A percentile compares a stretch with the other conserved stretches of the same genome.
Conservation (phyloP, 2,797 vertebrate species). For the Leptatherina wallacei region DNA sequence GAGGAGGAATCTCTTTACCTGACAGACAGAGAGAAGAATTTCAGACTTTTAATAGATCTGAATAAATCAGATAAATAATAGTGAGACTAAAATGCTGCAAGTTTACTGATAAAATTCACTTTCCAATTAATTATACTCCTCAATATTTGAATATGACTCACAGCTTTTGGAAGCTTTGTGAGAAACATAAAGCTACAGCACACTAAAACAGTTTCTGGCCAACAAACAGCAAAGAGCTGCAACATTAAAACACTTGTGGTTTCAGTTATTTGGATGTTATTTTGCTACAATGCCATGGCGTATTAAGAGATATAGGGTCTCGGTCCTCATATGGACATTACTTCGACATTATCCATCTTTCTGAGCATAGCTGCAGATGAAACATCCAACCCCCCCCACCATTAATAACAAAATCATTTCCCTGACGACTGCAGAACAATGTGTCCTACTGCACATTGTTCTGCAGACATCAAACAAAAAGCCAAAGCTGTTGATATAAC, state of each 20-base stretch:
- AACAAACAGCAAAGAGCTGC: background rate
- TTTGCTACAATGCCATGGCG: background rate
- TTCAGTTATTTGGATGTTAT: background rate
- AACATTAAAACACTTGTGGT: background rate
- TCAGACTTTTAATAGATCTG: background rate
- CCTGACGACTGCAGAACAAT: background rate
- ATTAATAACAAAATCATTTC: background rate
- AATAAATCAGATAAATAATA: background rate
- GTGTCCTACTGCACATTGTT: background rate
- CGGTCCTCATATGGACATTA: background rate
- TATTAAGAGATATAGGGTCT: background rate
- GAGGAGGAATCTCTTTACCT: conserved; percentile 90
- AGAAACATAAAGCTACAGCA: background rate
- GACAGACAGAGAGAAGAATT: conserved; percentile 9
- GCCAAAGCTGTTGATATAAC: too few relatives aligned
- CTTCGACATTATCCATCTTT: background rate
- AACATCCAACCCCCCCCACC: background rate
- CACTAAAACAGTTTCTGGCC: background rate
- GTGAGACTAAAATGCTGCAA: background rate
- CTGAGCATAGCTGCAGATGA: background rate
- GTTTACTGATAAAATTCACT: background rate
- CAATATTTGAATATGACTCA: background rate
- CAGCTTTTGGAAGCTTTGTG: background rate
- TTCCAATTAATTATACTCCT: background rate
- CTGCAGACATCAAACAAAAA: too few relatives aligned